Percentiles rank a stretch among this genome's conserved stretches.
Evolutionary conservation across 2,888 invertebrate genomes (phyloP).

Genomic region (Amphipoea lucens): DNA sequence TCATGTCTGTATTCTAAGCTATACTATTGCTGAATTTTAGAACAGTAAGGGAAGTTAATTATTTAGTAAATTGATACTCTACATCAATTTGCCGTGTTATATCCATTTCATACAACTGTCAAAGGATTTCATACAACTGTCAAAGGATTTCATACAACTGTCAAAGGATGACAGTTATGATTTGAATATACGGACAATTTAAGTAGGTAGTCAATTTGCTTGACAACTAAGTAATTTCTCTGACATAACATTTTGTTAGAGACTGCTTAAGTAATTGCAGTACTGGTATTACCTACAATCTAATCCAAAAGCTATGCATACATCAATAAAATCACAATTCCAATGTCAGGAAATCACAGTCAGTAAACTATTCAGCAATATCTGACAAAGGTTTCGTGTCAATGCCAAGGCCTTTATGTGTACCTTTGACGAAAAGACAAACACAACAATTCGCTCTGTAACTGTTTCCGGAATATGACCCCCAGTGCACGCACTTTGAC

Average conservation of each 20-base stretch:
- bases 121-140: too few species aligned
- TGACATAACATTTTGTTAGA: neutral
- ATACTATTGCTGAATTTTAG: neutral
- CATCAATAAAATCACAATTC: neutral
- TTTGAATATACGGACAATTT: neutral
- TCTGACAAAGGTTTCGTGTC: slow-evolving; percentile 24
- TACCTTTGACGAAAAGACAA: slow-evolving; percentile 27
- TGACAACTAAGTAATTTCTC: neutral
- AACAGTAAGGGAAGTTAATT: too few species aligned
- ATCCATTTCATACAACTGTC: neutral
- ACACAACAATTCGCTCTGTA: slow-evolving; percentile 40
- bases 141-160: neutral
- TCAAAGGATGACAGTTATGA: neutral
- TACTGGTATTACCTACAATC: neutral
- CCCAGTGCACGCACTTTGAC: slow-evolving; percentile 25
- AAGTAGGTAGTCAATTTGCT: neutral
- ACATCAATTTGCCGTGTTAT: neutral
- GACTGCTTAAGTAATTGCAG: neutral
- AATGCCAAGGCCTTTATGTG: slow-evolving; percentile 17
- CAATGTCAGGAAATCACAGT: slow-evolving; percentile 7
- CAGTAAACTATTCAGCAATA: slow-evolving; percentile 27
- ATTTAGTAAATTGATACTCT: neutral
- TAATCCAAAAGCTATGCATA: neutral
- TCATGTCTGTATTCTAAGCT: neutral
- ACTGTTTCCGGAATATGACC: slow-evolving; percentile 29